A percentile compares a stretch with the other conserved stretches of the same genome.
These are phyloP conservation scores for Chloroceryle amazona DNA, from an alignment of 2,797 vertebrate genomes.

Conservation along the genomic window DNA sequence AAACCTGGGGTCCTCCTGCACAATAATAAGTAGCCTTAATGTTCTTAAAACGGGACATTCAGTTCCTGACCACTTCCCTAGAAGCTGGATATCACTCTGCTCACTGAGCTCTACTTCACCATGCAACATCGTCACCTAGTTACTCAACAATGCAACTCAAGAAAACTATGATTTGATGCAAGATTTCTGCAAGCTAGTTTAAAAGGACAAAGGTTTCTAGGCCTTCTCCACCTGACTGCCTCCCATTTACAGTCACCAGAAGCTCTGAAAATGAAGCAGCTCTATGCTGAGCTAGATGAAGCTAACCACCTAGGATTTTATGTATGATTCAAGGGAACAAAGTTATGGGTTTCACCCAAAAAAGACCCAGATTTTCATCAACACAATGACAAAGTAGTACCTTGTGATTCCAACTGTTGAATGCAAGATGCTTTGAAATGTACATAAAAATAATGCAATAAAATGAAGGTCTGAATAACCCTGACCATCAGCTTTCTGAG, in stretches of 20 bases:
- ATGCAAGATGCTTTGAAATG: neutral
- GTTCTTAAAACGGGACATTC: neutral
- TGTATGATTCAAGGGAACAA: neutral
- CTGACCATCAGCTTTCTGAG: neutral
- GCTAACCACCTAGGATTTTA: neutral
- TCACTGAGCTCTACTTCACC: neutral
- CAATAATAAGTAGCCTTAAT: neutral
- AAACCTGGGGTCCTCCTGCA: neutral
- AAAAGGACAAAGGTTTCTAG: constrained; percentile 37
- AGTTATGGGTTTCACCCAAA: neutral
- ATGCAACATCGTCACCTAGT: neutral
- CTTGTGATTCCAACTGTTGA: neutral
- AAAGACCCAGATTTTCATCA: neutral
- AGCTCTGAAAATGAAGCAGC: neutral
- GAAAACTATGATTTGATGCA: neutral
- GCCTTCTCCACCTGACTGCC: neutral
- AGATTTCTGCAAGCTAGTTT: constrained; percentile 2
- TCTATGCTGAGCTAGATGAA: neutral
- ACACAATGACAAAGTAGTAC: neutral
- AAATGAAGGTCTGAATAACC: neutral
- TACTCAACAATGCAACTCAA: neutral
- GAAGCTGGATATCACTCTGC: neutral
- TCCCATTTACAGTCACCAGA: neutral
- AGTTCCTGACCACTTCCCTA: neutral
- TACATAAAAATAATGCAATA: neutral